Conservation (phyloP, 2,797 vertebrate species). For the Eulemur albifrons region DNA sequence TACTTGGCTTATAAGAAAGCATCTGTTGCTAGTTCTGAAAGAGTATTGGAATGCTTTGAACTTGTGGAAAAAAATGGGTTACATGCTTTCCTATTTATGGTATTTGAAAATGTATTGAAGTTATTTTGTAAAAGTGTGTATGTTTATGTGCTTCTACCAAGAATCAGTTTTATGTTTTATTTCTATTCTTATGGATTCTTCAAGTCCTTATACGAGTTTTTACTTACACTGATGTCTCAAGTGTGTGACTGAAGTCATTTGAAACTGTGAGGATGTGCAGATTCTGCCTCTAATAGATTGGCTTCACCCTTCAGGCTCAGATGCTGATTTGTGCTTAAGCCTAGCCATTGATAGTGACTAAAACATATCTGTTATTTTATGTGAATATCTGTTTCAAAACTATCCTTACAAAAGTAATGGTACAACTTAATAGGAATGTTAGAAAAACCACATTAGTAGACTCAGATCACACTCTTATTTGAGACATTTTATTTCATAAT, state of each 20-base stretch:
- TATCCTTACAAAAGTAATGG: neutral
- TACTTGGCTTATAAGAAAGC: neutral
- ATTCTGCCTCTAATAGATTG: neutral
- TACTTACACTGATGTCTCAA: neutral
- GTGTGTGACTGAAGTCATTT: neutral
- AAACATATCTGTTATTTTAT: neutral
- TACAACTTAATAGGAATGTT: neutral
- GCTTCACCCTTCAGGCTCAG: neutral
- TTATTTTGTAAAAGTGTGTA: neutral
- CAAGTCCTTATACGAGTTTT: neutral
- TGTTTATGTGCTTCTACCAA: neutral
- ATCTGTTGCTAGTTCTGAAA: constrained; percentile 18
- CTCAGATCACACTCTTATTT: neutral
- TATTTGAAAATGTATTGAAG: constrained; percentile 12
- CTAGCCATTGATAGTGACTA: neutral
- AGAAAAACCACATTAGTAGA: neutral
- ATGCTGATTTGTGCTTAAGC: neutral
- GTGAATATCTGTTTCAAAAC: neutral
- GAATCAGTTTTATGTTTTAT: neutral
- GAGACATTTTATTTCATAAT: neutral
- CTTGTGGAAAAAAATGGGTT: neutral
- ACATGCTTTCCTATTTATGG: constrained; percentile 30
- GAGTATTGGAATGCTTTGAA: constrained; percentile 55
- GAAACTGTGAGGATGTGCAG: neutral
- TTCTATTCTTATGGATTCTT: neutral